phyloP scores from a whole-genome alignment of 2,888 invertebrate genomes.

The Drosophila neutralis region DNA sequence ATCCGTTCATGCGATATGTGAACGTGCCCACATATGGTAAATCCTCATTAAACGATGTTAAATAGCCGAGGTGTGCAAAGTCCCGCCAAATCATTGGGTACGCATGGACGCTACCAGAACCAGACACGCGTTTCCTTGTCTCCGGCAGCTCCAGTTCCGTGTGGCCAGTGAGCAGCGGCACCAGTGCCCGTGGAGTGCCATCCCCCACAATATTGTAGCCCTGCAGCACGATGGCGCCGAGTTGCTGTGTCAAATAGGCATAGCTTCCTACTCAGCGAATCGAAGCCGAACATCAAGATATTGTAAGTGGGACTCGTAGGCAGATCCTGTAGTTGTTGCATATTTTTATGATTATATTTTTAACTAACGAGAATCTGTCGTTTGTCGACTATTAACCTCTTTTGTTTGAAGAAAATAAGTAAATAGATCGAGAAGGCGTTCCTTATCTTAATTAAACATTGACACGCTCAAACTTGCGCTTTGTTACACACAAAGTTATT shows the following conservation, averaged over 20 bases:
- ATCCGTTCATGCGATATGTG: conserved; percentile 95
- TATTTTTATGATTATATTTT: neutral
- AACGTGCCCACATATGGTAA: conserved; percentile 93
- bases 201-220: conserved; percentile 95
- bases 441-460: neutral
- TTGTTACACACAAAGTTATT: neutral
- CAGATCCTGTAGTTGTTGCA: conserved; percentile 56
- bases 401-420: conserved; percentile 1
- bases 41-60: conserved; percentile 95
- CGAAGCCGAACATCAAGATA: conserved; percentile 94
- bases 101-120: conserved; percentile 89
- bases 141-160: conserved; percentile 95
- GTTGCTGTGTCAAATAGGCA: conserved; percentile 87
- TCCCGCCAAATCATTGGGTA: conserved; percentile 95
- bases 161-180: conserved; percentile 94
- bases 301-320: conserved; percentile 85
- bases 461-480: neutral
- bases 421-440: neutral
- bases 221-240: conserved; percentile 88
- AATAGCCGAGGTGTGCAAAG: conserved; percentile 89
- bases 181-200: conserved; percentile 94
- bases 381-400: too few relatives aligned
- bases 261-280: conserved; percentile 93
- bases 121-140: conserved; percentile 89
- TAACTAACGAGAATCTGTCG: too few relatives aligned